Evolutionary conservation across 2,797 vertebrate genomes (phyloP).

Genomic region (Chaetophractus vellerosus): DNA sequence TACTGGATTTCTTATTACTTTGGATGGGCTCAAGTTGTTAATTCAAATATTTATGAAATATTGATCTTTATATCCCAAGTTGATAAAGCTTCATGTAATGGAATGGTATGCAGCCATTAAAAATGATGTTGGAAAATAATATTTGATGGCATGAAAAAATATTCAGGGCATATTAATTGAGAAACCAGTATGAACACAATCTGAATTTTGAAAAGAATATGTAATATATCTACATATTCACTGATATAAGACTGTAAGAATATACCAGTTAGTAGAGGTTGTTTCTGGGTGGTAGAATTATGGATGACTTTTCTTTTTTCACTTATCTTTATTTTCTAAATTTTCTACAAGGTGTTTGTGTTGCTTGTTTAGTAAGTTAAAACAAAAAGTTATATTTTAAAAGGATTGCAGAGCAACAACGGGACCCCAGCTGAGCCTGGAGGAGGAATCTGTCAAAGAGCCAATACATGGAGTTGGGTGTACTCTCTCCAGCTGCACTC

Average conservation of each 20-base stretch:
- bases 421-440: background rate
- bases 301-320: slow-evolving; percentile 47
- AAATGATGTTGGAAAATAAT: slow-evolving; percentile 41
- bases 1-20: background rate
- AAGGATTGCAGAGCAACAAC: background rate
- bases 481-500: background rate
- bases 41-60: slow-evolving; percentile 44
- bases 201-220: slow-evolving; percentile 36
- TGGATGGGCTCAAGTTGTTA: background rate
- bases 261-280: background rate
- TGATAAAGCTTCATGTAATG: slow-evolving; percentile 33
- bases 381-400: slow-evolving; percentile 23
- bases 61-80: slow-evolving; percentile 22
- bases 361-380: slow-evolving; percentile 28
- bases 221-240: background rate
- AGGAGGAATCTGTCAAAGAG: background rate
- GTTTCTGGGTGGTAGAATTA: background rate
- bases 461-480: background rate
- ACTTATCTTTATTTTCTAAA: slow-evolving; percentile 43
- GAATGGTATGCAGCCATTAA: background rate
- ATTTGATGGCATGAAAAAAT: slow-evolving; percentile 43
- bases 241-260: background rate
- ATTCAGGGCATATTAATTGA: background rate
- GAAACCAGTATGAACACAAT: slow-evolving; percentile 2
- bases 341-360: background rate